Percentiles rank a stretch among this genome's conserved stretches.
Evolutionary conservation across 92 coral and sea anemone genomes (phyloP).

Genomic region (Pocillopora grandis): DNA sequence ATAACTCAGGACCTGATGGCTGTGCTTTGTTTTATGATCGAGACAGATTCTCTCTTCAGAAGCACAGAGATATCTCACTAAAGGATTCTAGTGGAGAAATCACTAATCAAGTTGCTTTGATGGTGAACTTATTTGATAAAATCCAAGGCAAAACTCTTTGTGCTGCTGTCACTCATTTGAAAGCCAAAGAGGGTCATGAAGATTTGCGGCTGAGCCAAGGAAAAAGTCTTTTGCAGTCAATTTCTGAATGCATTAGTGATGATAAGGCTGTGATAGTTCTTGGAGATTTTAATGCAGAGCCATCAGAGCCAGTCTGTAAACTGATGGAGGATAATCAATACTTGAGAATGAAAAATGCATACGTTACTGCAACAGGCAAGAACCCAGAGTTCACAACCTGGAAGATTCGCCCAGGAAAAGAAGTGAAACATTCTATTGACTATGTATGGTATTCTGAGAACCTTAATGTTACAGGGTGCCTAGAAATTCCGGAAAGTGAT

Average conservation of each 20-base stretch:
- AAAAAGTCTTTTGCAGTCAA: slow-evolving; percentile 49
- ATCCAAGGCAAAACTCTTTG: slow-evolving; percentile 48
- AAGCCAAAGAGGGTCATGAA: slow-evolving; percentile 80
- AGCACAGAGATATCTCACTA: slow-evolving; percentile 54
- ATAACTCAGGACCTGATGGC: slow-evolving; percentile 94
- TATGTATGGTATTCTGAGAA: slow-evolving; percentile 83
- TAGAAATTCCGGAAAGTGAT: slow-evolving; percentile 60
- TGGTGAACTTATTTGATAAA: slow-evolving; percentile 67
- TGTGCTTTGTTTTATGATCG: slow-evolving; percentile 83
- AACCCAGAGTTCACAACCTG: slow-evolving; percentile 90
- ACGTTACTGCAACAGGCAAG: slow-evolving; percentile 56
- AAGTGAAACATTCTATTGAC: slow-evolving; percentile 93
- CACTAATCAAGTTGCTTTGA: slow-evolving; percentile 84
- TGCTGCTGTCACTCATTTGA: slow-evolving; percentile 87
- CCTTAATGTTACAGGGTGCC: slow-evolving; percentile 66
- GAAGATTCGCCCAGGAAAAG: slow-evolving; percentile 80
- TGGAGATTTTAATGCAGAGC: slow-evolving; percentile 99
- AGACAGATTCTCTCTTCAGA: slow-evolving; percentile 65
- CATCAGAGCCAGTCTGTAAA: slow-evolving; percentile 79
- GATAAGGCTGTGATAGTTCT: slow-evolving; percentile 65
- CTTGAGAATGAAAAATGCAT: slow-evolving; percentile 64
- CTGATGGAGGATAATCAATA: slow-evolving; percentile 67
- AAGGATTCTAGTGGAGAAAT: slow-evolving; percentile 62
- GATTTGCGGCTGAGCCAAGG: slow-evolving; percentile 76
- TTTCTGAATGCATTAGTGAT: slow-evolving; percentile 55